These are phyloP conservation scores for Cassiopea xamachana DNA, from an alignment of 30 jellyfish, hydroid and myxozoan genomes.

Conservation along the genomic window DNA sequence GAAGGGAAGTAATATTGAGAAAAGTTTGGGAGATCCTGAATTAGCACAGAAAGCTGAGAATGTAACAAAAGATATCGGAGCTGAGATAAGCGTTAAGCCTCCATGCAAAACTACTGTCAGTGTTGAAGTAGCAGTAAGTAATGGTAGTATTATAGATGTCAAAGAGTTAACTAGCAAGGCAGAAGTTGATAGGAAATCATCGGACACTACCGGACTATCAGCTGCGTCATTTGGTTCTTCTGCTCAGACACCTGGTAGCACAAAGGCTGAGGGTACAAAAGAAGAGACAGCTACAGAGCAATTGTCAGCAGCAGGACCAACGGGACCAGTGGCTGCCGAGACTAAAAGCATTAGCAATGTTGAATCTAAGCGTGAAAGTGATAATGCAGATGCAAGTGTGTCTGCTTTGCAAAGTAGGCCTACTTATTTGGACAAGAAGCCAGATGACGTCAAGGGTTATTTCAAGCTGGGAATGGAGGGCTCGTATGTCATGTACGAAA, in stretches of 20 bases:
- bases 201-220: not conserved
- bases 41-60: not conserved
- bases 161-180: not conserved
- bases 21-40: not conserved
- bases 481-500: constrained; percentile 76
- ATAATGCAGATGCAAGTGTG: not conserved
- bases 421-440: not conserved
- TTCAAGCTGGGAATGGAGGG: constrained; percentile 92
- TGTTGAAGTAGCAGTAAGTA: not conserved
- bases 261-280: not conserved
- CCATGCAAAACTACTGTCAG: not conserved
- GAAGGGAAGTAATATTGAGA: not conserved
- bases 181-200: not conserved
- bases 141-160: not conserved
- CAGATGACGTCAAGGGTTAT: constrained; percentile 68
- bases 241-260: not conserved
- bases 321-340: not conserved
- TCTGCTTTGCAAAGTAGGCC: not conserved
- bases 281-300: not conserved
- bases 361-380: not conserved
- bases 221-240: not conserved
- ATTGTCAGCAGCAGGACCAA: not conserved
- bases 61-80: not conserved
- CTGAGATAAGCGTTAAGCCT: not conserved
- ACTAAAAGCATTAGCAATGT: not conserved